Base-by-base conservation (phyloP, 2,797 vertebrate genomes). In the Momotus momota region DNA sequence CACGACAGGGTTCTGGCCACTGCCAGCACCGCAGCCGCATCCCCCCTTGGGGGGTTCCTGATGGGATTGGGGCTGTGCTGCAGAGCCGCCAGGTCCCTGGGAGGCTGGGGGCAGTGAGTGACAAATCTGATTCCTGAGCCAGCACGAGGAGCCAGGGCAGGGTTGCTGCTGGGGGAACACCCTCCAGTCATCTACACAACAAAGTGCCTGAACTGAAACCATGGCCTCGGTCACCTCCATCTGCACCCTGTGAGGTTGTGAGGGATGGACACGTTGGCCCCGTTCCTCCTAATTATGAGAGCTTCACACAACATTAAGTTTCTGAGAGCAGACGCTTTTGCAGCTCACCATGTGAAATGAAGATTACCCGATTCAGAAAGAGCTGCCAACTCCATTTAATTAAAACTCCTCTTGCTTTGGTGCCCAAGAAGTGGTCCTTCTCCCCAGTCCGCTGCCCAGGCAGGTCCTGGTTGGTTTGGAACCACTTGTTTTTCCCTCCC, bases 41-140 rank as follows among this genome's bases (percentile, higher is more conserved):
- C 7, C 3, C n/a, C 16, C 1, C 5, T 6, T 51, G 14, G 21
- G 40, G 33, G 46, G 29, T 66, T 79, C 38, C 1, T 2, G 45
- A 45, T 1, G 3, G 38, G 45, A 58, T 21, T 1, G 0, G 58
- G 43, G 8, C 16, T 16, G 58, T 1, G 3, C 64, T 43, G 41
- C 0, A 1, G 31, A 27, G 18, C 64, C 1, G 2, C 2, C 0
- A 2, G 57, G 31, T n/a, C 18, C 64, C 40, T 0, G 0, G 21
- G n/a, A 35, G n/a, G 31, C 35, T 25, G 13, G 2, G 19, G 21
- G 12, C 21, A 60, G 81, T 0, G 0, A 20, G 21, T 21, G 54
- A 61, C 4, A 2, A 38, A 55, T 41, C 2, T 0, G 0, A n/a
- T 27, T 61, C 31, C 26, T 43, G 13, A 67, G 33, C 35, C 22